A percentile compares a stretch with the other conserved stretches of the same genome.
phyloP scores from a whole-genome alignment of 2,888 invertebrate species.

The Thymelicus lineola region DNA sequence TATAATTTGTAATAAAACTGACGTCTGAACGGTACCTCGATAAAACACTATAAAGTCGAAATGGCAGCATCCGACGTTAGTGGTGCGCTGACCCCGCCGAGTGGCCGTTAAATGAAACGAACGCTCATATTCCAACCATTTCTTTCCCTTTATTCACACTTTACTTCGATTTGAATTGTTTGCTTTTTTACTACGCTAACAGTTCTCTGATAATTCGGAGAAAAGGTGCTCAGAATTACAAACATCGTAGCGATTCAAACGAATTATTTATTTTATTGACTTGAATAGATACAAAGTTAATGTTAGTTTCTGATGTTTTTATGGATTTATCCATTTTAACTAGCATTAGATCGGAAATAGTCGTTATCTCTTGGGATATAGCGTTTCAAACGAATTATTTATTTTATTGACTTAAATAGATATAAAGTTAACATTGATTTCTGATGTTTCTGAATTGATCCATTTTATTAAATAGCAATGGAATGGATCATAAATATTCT shows the following conservation, averaged over 20 bases:
- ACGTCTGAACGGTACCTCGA: slow-evolving; percentile 69
- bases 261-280: slow-evolving; percentile 18
- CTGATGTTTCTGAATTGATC: background rate
- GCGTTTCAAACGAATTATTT: slow-evolving; percentile 11
- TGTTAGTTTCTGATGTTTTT: background rate
- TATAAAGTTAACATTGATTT: background rate
- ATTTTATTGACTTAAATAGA: slow-evolving; percentile 10
- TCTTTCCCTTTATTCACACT: slow-evolving; percentile 27
- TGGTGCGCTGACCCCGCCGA: slow-evolving; percentile 67
- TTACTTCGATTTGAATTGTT: slow-evolving; percentile 22
- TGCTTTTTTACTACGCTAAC: slow-evolving; percentile 21
- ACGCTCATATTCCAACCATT: slow-evolving; percentile 15
- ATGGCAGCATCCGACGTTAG: slow-evolving; percentile 57
- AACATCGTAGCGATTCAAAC: slow-evolving; percentile 19
- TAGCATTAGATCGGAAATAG: background rate
- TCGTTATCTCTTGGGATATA: background rate
- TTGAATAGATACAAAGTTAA: background rate
- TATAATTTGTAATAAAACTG: slow-evolving; percentile 54
- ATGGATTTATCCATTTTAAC: background rate
- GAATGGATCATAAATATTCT: background rate
- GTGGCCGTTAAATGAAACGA: slow-evolving; percentile 64
- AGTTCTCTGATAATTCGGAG: background rate
- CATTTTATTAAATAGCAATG: background rate
- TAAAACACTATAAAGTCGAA: slow-evolving; percentile 70
- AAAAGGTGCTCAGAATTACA: slow-evolving; percentile 1